Evolutionary conservation across 2,113 vertebrate species (phyloP), one percentile per base, ranked within the genome.

Genomic region (Tachysurus fulvidraco): DNA sequence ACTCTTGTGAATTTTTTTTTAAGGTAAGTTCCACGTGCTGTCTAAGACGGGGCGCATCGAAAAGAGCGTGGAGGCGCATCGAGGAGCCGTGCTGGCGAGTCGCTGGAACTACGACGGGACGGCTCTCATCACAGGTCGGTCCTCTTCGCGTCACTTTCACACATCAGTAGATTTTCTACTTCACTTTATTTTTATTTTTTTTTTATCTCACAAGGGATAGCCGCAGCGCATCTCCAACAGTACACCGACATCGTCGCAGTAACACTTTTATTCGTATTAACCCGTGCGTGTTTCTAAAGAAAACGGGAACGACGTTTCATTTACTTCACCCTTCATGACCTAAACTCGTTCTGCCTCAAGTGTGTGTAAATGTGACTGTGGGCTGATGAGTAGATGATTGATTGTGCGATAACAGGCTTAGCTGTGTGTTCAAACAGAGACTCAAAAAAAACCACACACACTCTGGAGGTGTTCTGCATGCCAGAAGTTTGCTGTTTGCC

Each of bases 61-160:
- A 92, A 99, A 99, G 92, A 99, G 97, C 54, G 94, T 99, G 0
- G 98, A 99, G 80, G 97, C 97, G 0, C 98, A 99, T 55, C 95
- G 94, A 92, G 98, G 98, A 89, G 98, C 98, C 41, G 97, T 99
- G 64, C 94, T 99, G 81, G 95, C 97, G 69, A 97, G 96, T 65
- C 95, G 96, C 90, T 99, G 98, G 98, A 99, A 98, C 93, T 95
- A 96, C 0, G 98, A 99, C 84, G 98, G 98, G 50, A 98, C 97
- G 46, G 97, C 97, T 9, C 94, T 99, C 85, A 96, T 98, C 87
- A 99, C 98, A 94, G 98, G 98, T 99, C 85, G 91, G 89, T 62
- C 44, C 36, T 6, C 16, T 36, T 77, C 13, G 41, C 23, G 30
- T 41, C 19, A 16, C 8, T 79, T 76, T 4, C 16, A 4, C 21